A percentile compares a stretch with the other conserved stretches of the same genome.
phyloP scores from a whole-genome alignment of 2,113 vertebrate genomes.

The Todiramphus saurophagus region DNA sequence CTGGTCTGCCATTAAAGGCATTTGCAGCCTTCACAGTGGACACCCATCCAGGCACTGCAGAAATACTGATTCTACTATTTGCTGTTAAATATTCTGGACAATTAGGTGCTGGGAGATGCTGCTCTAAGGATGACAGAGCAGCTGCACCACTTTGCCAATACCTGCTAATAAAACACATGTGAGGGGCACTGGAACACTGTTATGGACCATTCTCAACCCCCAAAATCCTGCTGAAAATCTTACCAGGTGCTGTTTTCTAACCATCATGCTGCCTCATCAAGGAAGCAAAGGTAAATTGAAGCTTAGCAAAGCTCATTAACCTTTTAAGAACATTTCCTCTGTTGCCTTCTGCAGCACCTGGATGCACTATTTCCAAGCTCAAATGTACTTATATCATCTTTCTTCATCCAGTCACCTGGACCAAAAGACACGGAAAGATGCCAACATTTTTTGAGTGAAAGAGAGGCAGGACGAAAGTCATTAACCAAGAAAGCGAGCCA shows the following conservation, averaged over 20 bases:
- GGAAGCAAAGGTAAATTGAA: neutral
- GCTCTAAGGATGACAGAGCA: neutral
- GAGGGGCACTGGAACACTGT: neutral
- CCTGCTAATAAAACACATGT: fast-evolving
- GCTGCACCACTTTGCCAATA: neutral
- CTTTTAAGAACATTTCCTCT: neutral
- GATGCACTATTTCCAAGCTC: neutral
- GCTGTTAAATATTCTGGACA: neutral
- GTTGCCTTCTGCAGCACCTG: neutral
- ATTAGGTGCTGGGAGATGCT: neutral
- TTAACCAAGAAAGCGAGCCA: constrained; percentile 30
- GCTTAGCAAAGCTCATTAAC: neutral
- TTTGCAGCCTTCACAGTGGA: neutral
- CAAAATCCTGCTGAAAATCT: neutral
- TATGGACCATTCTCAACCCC: neutral
- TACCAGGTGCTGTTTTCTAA: neutral
- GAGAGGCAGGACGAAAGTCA: constrained; percentile 17
- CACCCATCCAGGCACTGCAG: neutral
- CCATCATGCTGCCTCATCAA: too few relatives aligned
- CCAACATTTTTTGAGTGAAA: constrained; percentile 24
- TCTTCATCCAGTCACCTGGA: neutral
- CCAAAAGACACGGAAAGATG: constrained; percentile 13
- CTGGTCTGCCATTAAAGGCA: neutral
- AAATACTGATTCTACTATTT: neutral
- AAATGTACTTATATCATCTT: neutral